Conservation (phyloP, 2,888 invertebrate species). For the Dioctria linearis region DNA sequence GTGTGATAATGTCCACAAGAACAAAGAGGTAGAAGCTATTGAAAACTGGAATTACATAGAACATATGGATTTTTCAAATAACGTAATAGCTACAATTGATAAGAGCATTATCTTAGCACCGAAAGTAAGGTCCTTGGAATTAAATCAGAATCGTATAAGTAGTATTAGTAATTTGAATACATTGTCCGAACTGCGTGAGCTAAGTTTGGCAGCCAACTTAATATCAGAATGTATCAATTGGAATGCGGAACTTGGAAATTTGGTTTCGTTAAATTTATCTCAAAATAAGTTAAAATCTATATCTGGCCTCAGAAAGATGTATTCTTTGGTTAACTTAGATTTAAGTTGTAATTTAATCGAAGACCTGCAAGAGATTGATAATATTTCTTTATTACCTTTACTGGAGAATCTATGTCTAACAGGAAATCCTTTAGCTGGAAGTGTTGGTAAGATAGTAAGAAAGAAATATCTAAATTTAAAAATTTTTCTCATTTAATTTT, state of each 20-base stretch:
- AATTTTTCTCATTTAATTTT: slow-evolving; percentile 7
- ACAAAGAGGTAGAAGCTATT: slow-evolving; percentile 62
- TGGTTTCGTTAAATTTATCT: slow-evolving; percentile 87
- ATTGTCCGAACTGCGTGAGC: slow-evolving; percentile 81
- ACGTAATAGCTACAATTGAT: slow-evolving; percentile 84
- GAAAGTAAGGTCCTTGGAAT: slow-evolving; percentile 78
- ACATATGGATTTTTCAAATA: slow-evolving; percentile 83
- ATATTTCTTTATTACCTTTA: slow-evolving; percentile 86
- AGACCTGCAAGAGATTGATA: slow-evolving; percentile 85
- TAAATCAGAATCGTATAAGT: slow-evolving; percentile 85
- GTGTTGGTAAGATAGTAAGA: slow-evolving; percentile 65
- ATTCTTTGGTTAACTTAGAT: slow-evolving; percentile 88
- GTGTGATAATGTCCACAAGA: slow-evolving; percentile 88
- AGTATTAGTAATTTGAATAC: slow-evolving; percentile 84
- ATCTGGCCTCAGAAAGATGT: slow-evolving; percentile 84
- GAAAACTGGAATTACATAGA: slow-evolving; percentile 77
- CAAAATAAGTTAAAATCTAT: slow-evolving; percentile 85
- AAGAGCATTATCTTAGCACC: slow-evolving; percentile 85
- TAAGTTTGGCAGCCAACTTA: slow-evolving; percentile 87
- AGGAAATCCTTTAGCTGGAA: slow-evolving; percentile 88
- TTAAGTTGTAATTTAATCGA: slow-evolving; percentile 88
- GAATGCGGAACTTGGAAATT: slow-evolving; percentile 89
- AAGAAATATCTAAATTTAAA: not conserved
- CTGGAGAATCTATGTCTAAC: slow-evolving; percentile 89
- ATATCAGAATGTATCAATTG: slow-evolving; percentile 82